Evolutionary conservation across 2,797 vertebrate species (phyloP), one percentile per base, ranked within the genome.

Genomic region (Philypnodon macrostomus): DNA sequence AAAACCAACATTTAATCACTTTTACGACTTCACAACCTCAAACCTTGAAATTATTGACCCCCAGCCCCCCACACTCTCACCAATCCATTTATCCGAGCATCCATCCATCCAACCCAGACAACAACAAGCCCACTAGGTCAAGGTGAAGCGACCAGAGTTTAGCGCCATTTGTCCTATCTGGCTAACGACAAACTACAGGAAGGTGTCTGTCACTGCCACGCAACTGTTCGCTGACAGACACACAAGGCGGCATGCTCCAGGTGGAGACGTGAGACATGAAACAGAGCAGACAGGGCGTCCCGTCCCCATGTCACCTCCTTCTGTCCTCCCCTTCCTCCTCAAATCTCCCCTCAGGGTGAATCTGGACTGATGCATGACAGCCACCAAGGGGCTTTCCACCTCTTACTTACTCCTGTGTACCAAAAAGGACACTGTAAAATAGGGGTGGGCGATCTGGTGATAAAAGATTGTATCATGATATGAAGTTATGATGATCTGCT

Each of bases 311-410:
- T 85, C 84, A 84, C 79, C 65, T 62, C 52, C 75, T 71, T 79
- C 76, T 86, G 80, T 79, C 77, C 77, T 79, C 73, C 79, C 70
- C 77, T 78, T 77, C 73, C 79, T 81, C 68, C 52, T 77, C 77
- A 71, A 72, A 75, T 81, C 75, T 83, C 70, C 84, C 86, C 85
- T 76, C 55, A 63, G 83, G 83, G 73, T 81, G 81, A 81, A 83
- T 84, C 79, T 84, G 81, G 84, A 81, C 81, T 84, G 83, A 83
- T 74, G 75, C 79, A 56, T 84, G 86, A 86, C 83, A 86, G 83
- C 73, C 70, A 80, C 72, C 52, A 48, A 51, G 67, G 77, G 64
- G 58, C n/a, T n/a, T 76, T 68, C 74, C 68, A 73, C 80, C 72
- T 70, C 73, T 77, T 67, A 61, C 66, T 78, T 67, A 61, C 66